Conservation (phyloP, 2,797 vertebrate genomes). For the Otolemur crassicaudatus region DNA sequence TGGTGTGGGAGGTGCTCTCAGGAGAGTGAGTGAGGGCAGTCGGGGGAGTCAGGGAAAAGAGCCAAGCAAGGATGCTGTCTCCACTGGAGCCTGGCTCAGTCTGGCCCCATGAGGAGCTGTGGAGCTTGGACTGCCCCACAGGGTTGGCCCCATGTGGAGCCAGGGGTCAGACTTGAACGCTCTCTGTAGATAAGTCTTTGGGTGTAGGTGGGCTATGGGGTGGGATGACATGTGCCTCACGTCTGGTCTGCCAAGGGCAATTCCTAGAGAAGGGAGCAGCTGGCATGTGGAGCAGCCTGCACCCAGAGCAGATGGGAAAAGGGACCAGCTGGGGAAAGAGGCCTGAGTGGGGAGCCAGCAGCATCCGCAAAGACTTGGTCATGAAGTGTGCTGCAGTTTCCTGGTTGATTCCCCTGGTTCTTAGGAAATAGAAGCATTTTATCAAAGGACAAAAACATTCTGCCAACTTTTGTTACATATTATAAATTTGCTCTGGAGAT, state of each 20-base stretch:
- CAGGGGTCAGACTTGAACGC: not conserved
- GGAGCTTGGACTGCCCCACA: not conserved
- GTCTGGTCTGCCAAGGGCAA: not conserved
- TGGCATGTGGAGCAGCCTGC: no score
- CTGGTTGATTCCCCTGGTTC: not conserved
- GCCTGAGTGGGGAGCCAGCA: not conserved
- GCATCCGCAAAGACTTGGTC: not conserved
- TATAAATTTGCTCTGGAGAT: not conserved
- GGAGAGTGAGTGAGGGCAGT: no score
- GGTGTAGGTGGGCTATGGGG: not conserved
- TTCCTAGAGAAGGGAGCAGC: no score
- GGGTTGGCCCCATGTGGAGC: not conserved
- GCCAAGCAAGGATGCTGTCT: rapidly evolving
- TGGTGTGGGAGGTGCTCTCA: not conserved
- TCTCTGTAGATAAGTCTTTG: no score
- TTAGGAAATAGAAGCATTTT: not conserved
- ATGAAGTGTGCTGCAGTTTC: not conserved
- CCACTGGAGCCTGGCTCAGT: not conserved
- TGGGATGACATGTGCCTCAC: rapidly evolving
- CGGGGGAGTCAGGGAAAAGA: not conserved
- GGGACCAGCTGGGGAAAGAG: not conserved
- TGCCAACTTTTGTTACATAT: not conserved
- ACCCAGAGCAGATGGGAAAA: not conserved
- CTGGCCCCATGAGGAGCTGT: no score
- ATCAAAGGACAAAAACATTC: not conserved